phyloP scores from a whole-genome alignment of 2,113 vertebrate genomes.

The Lagopus muta region DNA sequence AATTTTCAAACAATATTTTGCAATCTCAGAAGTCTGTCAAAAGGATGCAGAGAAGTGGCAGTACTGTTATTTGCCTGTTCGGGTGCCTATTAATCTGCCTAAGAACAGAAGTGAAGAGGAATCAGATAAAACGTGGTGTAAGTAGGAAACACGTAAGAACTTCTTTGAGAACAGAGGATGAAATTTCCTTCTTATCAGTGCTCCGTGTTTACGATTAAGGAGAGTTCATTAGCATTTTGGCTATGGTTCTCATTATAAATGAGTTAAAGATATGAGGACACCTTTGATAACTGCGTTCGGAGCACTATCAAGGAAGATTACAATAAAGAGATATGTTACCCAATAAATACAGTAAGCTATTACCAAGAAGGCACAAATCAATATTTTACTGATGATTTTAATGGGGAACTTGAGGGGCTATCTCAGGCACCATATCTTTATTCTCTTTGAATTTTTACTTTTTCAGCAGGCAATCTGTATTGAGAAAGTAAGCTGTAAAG shows the following conservation, averaged over 20 bases:
- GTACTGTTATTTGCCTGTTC: slow-evolving; percentile 38
- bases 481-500: slow-evolving; percentile 1
- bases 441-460: not conserved
- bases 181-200: slow-evolving; percentile 63
- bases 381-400: not conserved
- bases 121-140: slow-evolving; percentile 55
- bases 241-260: slow-evolving; percentile 16
- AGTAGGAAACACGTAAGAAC: slow-evolving; percentile 64
- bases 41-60: slow-evolving; percentile 16
- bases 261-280: slow-evolving; percentile 40
- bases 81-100: slow-evolving; percentile 50
- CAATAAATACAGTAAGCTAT: not conserved
- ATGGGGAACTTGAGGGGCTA: not conserved
- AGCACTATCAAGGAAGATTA: not conserved
- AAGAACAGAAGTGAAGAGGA: slow-evolving; percentile 42
- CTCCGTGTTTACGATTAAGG: slow-evolving; percentile 59
- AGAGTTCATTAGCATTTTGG: slow-evolving; percentile 57
- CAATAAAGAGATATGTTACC: not conserved
- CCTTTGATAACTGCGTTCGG: not conserved
- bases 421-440: not conserved
- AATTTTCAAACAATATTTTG: slow-evolving; percentile 50
- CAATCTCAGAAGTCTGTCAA: slow-evolving; percentile 24
- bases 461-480: not conserved
- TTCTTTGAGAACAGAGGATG: slow-evolving; percentile 56
- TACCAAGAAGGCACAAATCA: not conserved